Evolutionary conservation across 2,113 vertebrate species (phyloP).

Genomic region (Ptilorrhoa leucosticta): DNA sequence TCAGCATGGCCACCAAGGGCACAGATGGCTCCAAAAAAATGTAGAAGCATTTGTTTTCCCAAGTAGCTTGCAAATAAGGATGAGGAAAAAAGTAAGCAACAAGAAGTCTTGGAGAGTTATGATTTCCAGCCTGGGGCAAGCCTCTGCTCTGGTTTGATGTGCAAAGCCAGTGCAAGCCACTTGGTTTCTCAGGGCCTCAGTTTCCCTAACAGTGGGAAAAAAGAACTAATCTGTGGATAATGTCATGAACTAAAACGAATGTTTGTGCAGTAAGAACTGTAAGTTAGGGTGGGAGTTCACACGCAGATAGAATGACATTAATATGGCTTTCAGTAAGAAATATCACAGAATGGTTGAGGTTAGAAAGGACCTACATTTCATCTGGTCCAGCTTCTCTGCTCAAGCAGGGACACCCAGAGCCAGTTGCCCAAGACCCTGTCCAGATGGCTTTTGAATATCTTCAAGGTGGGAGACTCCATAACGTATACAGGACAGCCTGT

Average conservation of each 20-base stretch:
- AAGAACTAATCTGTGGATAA: not conserved
- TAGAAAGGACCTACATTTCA: not conserved
- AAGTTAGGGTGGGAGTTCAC: not conserved
- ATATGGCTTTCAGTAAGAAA: not conserved
- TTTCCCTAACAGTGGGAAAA: not conserved
- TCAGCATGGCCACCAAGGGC: not conserved
- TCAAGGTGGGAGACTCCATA: not conserved
- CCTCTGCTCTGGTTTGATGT: not conserved
- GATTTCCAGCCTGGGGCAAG: not conserved
- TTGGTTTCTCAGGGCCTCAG: not conserved
- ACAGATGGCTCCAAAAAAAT: not conserved
- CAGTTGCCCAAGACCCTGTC: fast-evolving
- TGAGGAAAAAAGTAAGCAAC: not conserved
- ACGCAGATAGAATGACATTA: not conserved
- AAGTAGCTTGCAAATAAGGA: not conserved
- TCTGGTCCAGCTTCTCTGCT: not conserved
- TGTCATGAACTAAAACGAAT: not conserved
- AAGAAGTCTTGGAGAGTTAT: not conserved
- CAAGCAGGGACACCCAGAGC: not conserved
- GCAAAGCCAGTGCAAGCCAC: not conserved
- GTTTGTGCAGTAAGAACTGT: not conserved
- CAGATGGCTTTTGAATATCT: not conserved
- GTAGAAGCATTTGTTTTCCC: not conserved
- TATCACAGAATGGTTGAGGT: not conserved
- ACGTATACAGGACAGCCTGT: not conserved